Percentiles rank a stretch among this genome's conserved stretches.
These are phyloP conservation scores for Drosophila ezoana DNA, from an alignment of 2,888 invertebrate genomes.

Conservation along the genomic window DNA sequence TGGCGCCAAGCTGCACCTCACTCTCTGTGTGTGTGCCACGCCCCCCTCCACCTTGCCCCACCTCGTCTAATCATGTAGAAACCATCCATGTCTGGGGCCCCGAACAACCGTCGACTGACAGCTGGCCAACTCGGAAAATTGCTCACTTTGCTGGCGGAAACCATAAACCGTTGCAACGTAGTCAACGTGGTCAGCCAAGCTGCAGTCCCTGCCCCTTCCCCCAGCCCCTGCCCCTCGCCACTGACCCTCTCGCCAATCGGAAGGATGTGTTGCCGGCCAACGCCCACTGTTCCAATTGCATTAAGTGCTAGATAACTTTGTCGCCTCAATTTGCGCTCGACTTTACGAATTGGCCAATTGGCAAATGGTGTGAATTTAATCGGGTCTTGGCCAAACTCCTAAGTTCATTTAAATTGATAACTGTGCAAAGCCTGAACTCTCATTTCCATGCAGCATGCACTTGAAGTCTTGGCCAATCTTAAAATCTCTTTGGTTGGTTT, in stretches of 20 bases:
- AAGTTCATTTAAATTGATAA: not conserved
- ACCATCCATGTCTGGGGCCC: slow-evolving; percentile 23
- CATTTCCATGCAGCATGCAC: too few relatives aligned
- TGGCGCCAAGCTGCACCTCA: slow-evolving; percentile 49
- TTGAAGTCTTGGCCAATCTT: too few relatives aligned
- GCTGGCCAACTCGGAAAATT: slow-evolving; percentile 35
- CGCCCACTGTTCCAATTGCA: slow-evolving; percentile 65
- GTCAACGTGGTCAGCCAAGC: slow-evolving; percentile 26
- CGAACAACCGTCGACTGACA: not conserved
- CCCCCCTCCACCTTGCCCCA: not conserved
- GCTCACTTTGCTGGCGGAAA: slow-evolving; percentile 69
- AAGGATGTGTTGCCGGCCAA: slow-evolving; percentile 45
- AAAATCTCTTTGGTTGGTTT: too few relatives aligned
- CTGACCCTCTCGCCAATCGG: slow-evolving; percentile 21
- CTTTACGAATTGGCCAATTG: slow-evolving; percentile 3
- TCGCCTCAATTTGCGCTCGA: slow-evolving; percentile 53
- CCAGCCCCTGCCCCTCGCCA: not conserved
- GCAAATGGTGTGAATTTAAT: not conserved
- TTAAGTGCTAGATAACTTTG: slow-evolving; percentile 63
- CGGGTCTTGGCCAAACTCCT: not conserved
- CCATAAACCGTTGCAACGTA: slow-evolving; percentile 62
- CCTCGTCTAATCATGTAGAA: slow-evolving; percentile 64
- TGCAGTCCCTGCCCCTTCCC: slow-evolving; percentile 5
- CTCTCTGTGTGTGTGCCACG: too few relatives aligned
- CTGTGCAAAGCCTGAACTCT: too few relatives aligned